Evolutionary conservation across 2,113 vertebrate species (phyloP).

Genomic region (Equus quagga): DNA sequence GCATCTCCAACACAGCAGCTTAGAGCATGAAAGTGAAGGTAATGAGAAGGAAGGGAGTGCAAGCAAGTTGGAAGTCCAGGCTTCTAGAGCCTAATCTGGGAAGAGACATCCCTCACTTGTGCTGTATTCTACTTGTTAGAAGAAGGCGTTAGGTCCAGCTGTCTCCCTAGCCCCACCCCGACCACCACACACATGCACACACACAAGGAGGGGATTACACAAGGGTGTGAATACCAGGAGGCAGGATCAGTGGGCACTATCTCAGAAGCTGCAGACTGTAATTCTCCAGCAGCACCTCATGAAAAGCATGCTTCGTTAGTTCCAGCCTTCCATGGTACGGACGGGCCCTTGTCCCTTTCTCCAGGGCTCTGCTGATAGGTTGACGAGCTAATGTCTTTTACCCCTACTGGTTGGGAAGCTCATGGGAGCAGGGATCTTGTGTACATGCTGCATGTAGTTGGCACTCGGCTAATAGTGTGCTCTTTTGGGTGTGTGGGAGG

Average conservation of each 20-base stretch:
- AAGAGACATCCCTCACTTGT: neutral
- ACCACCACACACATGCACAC: no score
- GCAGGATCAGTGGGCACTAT: neutral
- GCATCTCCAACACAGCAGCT: neutral
- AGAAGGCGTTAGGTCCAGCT: neutral
- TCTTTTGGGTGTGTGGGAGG: neutral
- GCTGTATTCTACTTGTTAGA: neutral
- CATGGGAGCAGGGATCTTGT: neutral
- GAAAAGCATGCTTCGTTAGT: neutral
- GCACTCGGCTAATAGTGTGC: neutral
- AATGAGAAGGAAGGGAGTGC: neutral
- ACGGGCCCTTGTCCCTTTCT: neutral
- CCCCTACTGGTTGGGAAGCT: neutral
- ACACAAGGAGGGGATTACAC: neutral
- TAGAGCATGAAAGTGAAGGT: neutral
- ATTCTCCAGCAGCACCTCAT: neutral
- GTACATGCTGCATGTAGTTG: neutral
- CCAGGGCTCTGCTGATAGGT: neutral
- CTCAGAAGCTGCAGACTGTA: neutral
- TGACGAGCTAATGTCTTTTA: neutral
- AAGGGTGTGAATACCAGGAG: neutral
- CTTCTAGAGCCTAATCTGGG: neutral
- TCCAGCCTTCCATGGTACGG: neutral
- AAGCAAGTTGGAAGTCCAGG: neutral
- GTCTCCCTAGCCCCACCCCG: no score